Conservation (phyloP, 2,888 invertebrate species). For the Pristionchus exspectatus region DNA sequence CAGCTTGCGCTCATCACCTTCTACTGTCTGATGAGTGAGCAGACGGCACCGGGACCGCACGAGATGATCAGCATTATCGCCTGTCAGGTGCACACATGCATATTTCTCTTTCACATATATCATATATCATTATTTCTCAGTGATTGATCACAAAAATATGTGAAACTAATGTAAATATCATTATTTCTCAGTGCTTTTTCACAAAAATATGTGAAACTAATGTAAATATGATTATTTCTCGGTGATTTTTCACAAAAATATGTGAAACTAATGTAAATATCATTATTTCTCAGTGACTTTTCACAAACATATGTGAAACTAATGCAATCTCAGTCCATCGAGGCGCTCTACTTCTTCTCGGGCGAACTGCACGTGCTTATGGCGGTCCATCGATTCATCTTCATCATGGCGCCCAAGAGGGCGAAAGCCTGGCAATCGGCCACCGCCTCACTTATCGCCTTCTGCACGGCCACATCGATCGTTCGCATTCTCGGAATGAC, state of each 20-base stretch:
- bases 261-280: too few relatives aligned
- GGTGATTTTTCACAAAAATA: too few relatives aligned
- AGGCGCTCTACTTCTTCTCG: slow-evolving; percentile 21
- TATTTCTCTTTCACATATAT: too few relatives aligned
- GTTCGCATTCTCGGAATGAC: background rate
- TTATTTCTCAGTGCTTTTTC: too few relatives aligned
- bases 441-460: background rate
- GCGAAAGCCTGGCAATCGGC: background rate
- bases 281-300: too few relatives aligned
- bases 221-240: too few relatives aligned
- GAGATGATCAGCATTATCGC: background rate
- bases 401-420: background rate
- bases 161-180: too few relatives aligned
- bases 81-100: background rate
- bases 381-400: slow-evolving; percentile 5
- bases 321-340: background rate
- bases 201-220: background rate
- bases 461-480: background rate
- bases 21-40: background rate
- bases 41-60: background rate
- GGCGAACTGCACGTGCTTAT: background rate
- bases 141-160: too few relatives aligned
- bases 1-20: slow-evolving; percentile 2
- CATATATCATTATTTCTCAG: too few relatives aligned
- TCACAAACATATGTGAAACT: background rate